Evolutionary conservation across 1,140 invertebrate genomes (phyloP).

Genomic region (Maconellicoccus hirsutus): DNA sequence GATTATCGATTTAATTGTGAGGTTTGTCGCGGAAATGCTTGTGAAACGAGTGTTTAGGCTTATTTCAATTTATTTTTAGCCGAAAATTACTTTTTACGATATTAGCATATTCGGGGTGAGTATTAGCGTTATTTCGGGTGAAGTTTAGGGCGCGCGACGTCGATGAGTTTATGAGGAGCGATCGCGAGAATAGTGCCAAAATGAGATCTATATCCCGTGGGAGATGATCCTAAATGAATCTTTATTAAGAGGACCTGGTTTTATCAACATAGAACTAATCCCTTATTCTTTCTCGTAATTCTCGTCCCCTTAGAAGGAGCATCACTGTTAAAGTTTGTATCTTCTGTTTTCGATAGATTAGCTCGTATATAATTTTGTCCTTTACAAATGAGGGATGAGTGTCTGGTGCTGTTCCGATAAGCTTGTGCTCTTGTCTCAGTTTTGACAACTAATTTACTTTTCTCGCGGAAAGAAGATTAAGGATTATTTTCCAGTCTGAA

Average conservation of each 20-base stretch:
- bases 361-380: constrained; percentile 17
- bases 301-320: background rate
- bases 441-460: constrained; percentile 22
- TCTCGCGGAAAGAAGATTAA: constrained; percentile 21
- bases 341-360: constrained; percentile 22
- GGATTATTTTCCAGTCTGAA: constrained; percentile 20
- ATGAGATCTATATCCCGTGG: constrained; percentile 18
- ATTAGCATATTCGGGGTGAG: background rate
- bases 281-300: constrained; percentile 15
- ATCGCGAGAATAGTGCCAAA: background rate
- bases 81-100: background rate
- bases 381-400: constrained; percentile 22
- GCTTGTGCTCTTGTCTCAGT: constrained; percentile 16
- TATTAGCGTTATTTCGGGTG: background rate
- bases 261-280: constrained; percentile 19
- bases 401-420: constrained; percentile 20
- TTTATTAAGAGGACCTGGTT: constrained; percentile 21
- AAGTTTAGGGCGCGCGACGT: background rate
- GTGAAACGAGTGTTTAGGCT: too few species aligned
- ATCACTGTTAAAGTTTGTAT: constrained; percentile 14
- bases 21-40: too few species aligned
- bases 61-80: background rate
- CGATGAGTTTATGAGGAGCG: background rate
- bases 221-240: constrained; percentile 21
- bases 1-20: too few species aligned